Evolutionary conservation across 2,113 vertebrate species (phyloP).

Genomic region (Paralichthys olivaceus): DNA sequence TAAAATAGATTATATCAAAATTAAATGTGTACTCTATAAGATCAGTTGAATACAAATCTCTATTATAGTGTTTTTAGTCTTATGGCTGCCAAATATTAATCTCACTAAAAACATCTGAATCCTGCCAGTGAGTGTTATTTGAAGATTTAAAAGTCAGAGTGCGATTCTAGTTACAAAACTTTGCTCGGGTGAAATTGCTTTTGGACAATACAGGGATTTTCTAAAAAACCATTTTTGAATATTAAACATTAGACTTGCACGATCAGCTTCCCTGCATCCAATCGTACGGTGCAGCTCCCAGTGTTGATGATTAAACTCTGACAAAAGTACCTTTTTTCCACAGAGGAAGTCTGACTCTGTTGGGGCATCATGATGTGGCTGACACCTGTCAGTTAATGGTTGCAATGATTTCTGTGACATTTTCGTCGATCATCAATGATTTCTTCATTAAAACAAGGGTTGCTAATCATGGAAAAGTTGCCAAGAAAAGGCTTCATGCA

Average conservation of each 20-base stretch:
- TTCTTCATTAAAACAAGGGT: too few species aligned
- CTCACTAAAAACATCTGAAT: background rate
- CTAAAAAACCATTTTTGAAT: background rate
- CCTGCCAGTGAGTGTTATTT: background rate
- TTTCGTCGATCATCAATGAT: too few species aligned
- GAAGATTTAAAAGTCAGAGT: background rate
- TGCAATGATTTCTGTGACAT: too few species aligned
- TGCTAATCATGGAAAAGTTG: too few species aligned
- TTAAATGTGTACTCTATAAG: background rate
- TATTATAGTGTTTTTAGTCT: too few species aligned
- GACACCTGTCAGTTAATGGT: too few species aligned
- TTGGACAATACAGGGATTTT: slow-evolving; percentile 4
- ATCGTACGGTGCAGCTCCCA: background rate
- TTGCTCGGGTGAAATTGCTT: background rate
- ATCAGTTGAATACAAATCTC: background rate
- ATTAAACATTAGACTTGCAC: background rate
- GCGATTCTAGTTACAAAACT: slow-evolving; percentile 4
- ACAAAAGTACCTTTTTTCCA: background rate
- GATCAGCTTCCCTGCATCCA: background rate
- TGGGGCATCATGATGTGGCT: background rate
- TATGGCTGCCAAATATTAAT: background rate
- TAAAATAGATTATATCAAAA: slow-evolving; percentile 25
- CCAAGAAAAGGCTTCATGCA: too few species aligned
- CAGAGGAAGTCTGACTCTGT: background rate
- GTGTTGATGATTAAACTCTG: slow-evolving; percentile 1